Evolutionary conservation across 2,888 invertebrate genomes (phyloP).

Genomic region (Polydrusus tereticollis): DNA sequence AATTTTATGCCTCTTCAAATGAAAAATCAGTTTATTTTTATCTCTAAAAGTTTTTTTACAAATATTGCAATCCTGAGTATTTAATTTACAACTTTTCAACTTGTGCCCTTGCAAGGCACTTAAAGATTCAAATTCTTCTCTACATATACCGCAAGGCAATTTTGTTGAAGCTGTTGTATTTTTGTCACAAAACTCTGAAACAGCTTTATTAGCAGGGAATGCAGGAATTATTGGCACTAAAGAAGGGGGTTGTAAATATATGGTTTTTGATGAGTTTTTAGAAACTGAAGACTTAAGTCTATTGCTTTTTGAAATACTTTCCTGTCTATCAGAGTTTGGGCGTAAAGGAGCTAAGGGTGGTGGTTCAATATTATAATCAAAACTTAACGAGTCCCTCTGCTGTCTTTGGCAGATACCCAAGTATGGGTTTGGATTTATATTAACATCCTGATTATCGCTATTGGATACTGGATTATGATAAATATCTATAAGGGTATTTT

Average conservation of each 20-base stretch:
- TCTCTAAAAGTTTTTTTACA: conserved; percentile 63
- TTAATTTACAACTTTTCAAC: conserved; percentile 30
- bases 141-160: conserved; percentile 58
- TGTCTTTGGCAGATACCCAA: background rate
- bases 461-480: background rate
- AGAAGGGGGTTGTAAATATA: background rate
- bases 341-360: conserved; percentile 61
- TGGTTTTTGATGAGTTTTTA: background rate
- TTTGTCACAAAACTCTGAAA: background rate
- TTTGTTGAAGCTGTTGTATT: conserved; percentile 44
- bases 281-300: background rate
- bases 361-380: conserved; percentile 49
- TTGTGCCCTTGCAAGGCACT: conserved; percentile 59
- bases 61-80: conserved; percentile 61
- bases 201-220: no score
- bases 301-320: background rate
- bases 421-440: background rate
- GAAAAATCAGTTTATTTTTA: conserved; percentile 61
- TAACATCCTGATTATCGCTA: background rate
- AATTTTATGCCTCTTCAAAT: conserved; percentile 64
- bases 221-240: conserved; percentile 43
- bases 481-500: background rate
- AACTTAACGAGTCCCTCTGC: background rate
- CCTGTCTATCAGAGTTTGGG: background rate
- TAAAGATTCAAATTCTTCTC: conserved; percentile 58